Conservation (phyloP, 2,797 vertebrate species). For the Sphenodon punctatus region DNA sequence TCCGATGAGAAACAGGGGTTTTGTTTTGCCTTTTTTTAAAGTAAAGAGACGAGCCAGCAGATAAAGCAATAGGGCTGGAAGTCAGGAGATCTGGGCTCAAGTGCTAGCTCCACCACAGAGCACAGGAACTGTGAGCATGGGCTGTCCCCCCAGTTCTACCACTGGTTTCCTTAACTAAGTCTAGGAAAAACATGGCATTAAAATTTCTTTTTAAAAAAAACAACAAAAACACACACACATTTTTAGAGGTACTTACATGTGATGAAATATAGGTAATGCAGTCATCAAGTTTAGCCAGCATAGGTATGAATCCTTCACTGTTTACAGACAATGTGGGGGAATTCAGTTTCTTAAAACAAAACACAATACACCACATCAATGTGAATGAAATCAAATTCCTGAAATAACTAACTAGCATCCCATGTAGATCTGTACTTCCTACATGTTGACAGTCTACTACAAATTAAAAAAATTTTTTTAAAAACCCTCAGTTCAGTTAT, state of each 20-base stretch:
- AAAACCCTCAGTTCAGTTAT: no score
- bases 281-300: slow-evolving; percentile 95
- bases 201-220: slow-evolving; percentile 15
- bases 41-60: no score
- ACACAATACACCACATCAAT: slow-evolving; percentile 19
- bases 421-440: no score
- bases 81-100: no score
- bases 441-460: no score
- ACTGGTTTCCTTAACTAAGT: neutral
- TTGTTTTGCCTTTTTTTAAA: no score
- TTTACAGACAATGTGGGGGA: slow-evolving; percentile 95
- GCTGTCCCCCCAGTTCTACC: neutral
- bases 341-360: slow-evolving; percentile 89
- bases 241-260: slow-evolving; percentile 84
- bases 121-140: no score
- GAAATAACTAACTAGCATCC: neutral
- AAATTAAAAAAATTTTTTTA: no score
- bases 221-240: no score
- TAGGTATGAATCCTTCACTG: slow-evolving; percentile 96
- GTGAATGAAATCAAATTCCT: neutral
- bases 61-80: no score
- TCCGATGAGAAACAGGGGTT: no score
- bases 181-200: neutral
- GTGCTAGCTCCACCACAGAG: no score
- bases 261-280: slow-evolving; percentile 96